Base-by-base conservation (phyloP, 2,797 vertebrate genomes). In the Tinamus major region DNA sequence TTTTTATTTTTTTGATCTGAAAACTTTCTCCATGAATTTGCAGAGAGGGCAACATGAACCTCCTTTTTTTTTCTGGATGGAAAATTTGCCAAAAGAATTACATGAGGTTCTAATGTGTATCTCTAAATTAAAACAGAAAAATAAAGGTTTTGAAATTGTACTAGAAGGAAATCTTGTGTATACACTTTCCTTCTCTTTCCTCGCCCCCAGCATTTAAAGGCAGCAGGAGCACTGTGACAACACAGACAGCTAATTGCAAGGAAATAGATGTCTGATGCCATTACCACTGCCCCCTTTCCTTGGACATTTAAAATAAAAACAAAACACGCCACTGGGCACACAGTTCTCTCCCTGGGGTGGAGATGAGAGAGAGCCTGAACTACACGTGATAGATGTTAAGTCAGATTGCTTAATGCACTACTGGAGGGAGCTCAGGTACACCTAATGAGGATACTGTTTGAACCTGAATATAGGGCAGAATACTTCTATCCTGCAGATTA, bases 211-310 rank as follows among this genome's bases (percentile, higher is more conserved):
- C 94, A 92, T 85, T 85, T 80, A 91, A 94, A 92, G 89, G 85
- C 93, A 96, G 94, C 86, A 76, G 90, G 49, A 46, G 62, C 81
- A 75, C 59, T 90, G 86, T 94, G 89, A 94, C 86, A 96, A 94
- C 72, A 85, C 62, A 94, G 90, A 90, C 94, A 95, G 90, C 95
- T 94, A 96, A 96, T 96, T 96, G 92, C 93, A 83, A 94, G 93
- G 90, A 96, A 96, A 96, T 93, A 81, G 86, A 96, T 94, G 90
- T 95, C 92, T 94, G 81, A 94, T 94, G 93, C 76, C 79, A 87
- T 94, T 96, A 94, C 89, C 89, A 82, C 76, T 87, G 75, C 90
- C 94, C 92, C 79, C 95, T 94, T 87, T 58, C 69, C 72, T 80
- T 93, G 85, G 87, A 88, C 87, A 94, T 94, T 94, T 95, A 94